These are phyloP conservation scores for Caenorhabditis brenneri DNA, from an alignment of 1,140 invertebrate species.

Conservation along the genomic window DNA sequence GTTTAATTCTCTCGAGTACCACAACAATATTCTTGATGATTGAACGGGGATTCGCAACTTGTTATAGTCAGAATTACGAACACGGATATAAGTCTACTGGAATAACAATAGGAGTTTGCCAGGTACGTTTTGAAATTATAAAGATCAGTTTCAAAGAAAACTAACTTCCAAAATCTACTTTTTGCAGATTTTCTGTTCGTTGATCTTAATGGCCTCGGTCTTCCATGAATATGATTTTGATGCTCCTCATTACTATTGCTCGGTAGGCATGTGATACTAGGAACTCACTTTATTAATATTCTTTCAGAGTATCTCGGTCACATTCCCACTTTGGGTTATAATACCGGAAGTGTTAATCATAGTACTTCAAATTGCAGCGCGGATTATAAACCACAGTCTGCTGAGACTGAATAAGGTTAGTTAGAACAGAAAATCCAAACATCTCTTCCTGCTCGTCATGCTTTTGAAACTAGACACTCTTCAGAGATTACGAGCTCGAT, in stretches of 20 bases:
- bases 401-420: constrained; percentile 1
- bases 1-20: not conserved
- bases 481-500: constrained; percentile 1
- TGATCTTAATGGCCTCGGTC: not conserved
- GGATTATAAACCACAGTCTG: not conserved
- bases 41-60: constrained; percentile 7
- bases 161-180: not conserved
- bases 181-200: not conserved
- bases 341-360: constrained; percentile 24
- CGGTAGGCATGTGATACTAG: not conserved
- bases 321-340: constrained; percentile 4
- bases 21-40: constrained; percentile 28
- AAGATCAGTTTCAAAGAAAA: too few relatives aligned
- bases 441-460: too few relatives aligned
- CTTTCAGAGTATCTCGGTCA: constrained; percentile 37
- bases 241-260: constrained; percentile 28
- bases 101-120: not conserved
- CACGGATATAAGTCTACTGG: constrained; percentile 2
- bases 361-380: not conserved
- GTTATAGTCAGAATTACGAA: constrained; percentile 18
- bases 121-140: not conserved
- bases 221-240: constrained; percentile 32
- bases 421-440: not conserved
- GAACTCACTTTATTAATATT: not conserved
- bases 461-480: not conserved